phyloP scores from a whole-genome alignment of 2,797 vertebrate species.

The Melanotaenia maccullochi region DNA sequence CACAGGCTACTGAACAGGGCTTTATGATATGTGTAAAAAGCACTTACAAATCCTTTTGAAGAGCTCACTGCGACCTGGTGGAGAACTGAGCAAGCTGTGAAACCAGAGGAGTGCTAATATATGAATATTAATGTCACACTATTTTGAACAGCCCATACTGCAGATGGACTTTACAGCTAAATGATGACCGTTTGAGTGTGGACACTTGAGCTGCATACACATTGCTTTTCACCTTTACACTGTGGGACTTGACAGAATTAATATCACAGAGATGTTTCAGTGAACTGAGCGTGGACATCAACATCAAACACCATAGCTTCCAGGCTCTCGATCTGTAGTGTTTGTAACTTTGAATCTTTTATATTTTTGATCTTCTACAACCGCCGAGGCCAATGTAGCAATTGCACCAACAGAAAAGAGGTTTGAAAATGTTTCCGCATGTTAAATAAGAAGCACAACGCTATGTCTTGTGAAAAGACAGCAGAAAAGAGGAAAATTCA shows the following conservation, averaged over 20 bases:
- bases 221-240: constrained; percentile 15
- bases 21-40: constrained; percentile 67
- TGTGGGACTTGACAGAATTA: constrained; percentile 23
- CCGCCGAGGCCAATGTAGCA: constrained; percentile 22
- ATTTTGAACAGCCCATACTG: constrained; percentile 47
- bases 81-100: constrained; percentile 56
- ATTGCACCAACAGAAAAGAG: constrained; percentile 6
- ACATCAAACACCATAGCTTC: constrained; percentile 20
- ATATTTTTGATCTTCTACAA: constrained; percentile 38
- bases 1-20: constrained; percentile 42
- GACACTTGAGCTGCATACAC: constrained; percentile 2
- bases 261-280: constrained; percentile 9
- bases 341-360: constrained; percentile 48
- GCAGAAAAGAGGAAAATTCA: constrained; percentile 14
- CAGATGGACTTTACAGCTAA: constrained; percentile 3
- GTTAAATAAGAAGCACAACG: constrained; percentile 17
- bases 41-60: constrained; percentile 68
- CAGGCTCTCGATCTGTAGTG: constrained; percentile 19
- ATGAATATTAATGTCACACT: constrained; percentile 72
- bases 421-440: constrained; percentile 34
- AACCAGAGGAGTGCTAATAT: constrained; percentile 66
- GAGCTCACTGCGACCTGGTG: constrained; percentile 68
- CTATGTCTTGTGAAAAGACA: not conserved
- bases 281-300: constrained; percentile 17
- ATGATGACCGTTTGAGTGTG: constrained; percentile 25